Evolutionary conservation across 2,113 vertebrate genomes (phyloP).

Genomic region (Albula glossodonta): DNA sequence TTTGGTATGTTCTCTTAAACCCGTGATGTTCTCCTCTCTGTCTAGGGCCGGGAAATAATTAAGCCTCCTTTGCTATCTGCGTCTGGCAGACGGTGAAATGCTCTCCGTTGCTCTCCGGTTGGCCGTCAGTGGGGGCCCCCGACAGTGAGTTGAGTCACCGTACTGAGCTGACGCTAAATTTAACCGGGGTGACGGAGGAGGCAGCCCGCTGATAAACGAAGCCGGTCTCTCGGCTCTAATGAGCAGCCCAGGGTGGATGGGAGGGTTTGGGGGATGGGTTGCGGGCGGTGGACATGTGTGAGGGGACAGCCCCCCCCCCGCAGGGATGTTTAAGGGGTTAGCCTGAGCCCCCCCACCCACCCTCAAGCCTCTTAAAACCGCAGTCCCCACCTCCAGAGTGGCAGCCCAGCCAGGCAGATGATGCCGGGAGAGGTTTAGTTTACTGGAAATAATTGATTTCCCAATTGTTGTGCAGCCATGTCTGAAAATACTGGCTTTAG

Average conservation of each 20-base stretch:
- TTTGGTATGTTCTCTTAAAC: background rate
- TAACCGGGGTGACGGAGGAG: background rate
- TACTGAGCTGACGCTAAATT: background rate
- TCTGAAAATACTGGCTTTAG: background rate
- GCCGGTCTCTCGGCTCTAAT: background rate
- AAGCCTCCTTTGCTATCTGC: background rate
- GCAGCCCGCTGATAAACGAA: slow-evolving; percentile 14
- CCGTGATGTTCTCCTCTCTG: background rate
- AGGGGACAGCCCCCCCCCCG: background rate
- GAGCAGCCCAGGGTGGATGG: background rate
- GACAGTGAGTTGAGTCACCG: background rate
- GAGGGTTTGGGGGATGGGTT: too few species aligned
- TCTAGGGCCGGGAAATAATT: background rate
- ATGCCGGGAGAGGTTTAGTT: background rate
- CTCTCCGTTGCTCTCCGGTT: background rate
- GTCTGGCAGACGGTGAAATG: background rate
- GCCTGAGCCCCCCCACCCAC: background rate
- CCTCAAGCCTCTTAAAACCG: background rate
- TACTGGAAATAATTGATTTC: background rate
- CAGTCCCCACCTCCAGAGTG: background rate
- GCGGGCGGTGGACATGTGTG: too few species aligned
- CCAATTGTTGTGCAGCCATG: background rate
- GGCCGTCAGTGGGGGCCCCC: background rate
- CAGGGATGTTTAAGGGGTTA: background rate
- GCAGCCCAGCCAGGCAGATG: background rate